Conservation (phyloP, 1,140 invertebrate genomes). For the Tetragnatha versicolor region DNA sequence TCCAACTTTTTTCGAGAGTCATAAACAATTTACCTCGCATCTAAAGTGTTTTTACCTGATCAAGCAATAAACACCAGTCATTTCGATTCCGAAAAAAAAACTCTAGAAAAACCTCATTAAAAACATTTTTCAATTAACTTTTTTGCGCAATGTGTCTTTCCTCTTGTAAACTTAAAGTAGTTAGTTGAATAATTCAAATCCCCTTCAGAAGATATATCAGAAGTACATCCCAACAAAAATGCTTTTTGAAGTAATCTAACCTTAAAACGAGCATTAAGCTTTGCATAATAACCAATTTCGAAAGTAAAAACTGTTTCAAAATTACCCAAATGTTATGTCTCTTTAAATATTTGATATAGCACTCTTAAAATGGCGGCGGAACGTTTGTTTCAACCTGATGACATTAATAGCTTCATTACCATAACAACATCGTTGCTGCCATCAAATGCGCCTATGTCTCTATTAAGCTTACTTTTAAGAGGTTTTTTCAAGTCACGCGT, state of each 20-base stretch:
- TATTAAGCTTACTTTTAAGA: too few species aligned
- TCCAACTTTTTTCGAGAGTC: too few species aligned
- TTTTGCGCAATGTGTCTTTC: too few species aligned
- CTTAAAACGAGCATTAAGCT: conserved; percentile 14
- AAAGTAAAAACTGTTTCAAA: not conserved
- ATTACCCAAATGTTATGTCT: conserved; percentile 10
- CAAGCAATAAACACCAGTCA: too few species aligned
- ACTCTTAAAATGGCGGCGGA: not conserved
- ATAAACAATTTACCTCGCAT: too few species aligned
- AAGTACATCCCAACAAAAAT: conserved; percentile 16
- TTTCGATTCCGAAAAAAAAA: not conserved
- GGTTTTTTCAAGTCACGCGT: not conserved
- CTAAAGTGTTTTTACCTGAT: too few species aligned
- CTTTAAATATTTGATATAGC: conserved; percentile 20
- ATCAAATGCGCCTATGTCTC: not conserved
- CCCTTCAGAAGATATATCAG: not conserved
- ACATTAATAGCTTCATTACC: conserved; percentile 51
- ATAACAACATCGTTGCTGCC: conserved; percentile 36
- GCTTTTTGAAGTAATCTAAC: not conserved
- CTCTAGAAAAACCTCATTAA: not conserved
- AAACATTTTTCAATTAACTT: conserved; percentile 6
- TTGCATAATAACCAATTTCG: conserved; percentile 20
- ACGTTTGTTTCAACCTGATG: conserved; percentile 38
- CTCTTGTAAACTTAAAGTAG: too few species aligned
- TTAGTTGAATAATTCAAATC: conserved; percentile 26